phyloP scores from a whole-genome alignment of 2,888 invertebrate species.

The Belgica antarctica region DNA sequence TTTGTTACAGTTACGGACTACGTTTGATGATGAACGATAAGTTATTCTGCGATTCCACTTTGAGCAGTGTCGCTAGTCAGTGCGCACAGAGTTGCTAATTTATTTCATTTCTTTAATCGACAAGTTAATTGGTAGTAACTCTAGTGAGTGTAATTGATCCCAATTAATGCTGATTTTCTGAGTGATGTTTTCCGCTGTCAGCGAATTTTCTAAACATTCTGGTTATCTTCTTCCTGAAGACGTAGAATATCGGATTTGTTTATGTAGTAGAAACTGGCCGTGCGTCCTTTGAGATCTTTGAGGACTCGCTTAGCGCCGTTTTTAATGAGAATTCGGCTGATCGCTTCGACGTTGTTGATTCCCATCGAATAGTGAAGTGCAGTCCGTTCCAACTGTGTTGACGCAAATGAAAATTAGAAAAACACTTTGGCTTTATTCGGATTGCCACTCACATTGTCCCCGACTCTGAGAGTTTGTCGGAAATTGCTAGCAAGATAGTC shows the following conservation, averaged over 20 bases:
- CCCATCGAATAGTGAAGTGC: slow-evolving; percentile 91
- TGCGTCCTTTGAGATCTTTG: slow-evolving; percentile 84
- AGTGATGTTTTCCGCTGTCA: slow-evolving; percentile 46
- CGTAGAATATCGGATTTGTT: slow-evolving; percentile 83
- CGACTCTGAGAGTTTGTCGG: slow-evolving; percentile 70
- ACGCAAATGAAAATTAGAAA: not conserved
- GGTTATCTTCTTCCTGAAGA: slow-evolving; percentile 85
- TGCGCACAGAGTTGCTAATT: not conserved
- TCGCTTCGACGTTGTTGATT: slow-evolving; percentile 75
- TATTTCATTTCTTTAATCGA: not conserved
- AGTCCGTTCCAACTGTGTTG: slow-evolving; percentile 79
- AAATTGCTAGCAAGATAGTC: slow-evolving; percentile 70
- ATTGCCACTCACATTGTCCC: slow-evolving; percentile 89
- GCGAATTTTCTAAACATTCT: slow-evolving; percentile 52
- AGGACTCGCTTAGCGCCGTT: slow-evolving; percentile 78
- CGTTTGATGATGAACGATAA: too few relatives aligned
- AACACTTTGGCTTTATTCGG: not conserved
- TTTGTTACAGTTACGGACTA: too few relatives aligned
- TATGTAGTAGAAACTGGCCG: slow-evolving; percentile 89
- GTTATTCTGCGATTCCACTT: too few relatives aligned
- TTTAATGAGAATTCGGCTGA: slow-evolving; percentile 76
- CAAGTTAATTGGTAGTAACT: not conserved
- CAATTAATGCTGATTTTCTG: not conserved
- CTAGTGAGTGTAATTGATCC: not conserved
- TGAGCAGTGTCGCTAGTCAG: slow-evolving; percentile 9